These are phyloP conservation scores for Eubucco bourcierii DNA, from an alignment of 2,113 vertebrate species.

Conservation along the genomic window DNA sequence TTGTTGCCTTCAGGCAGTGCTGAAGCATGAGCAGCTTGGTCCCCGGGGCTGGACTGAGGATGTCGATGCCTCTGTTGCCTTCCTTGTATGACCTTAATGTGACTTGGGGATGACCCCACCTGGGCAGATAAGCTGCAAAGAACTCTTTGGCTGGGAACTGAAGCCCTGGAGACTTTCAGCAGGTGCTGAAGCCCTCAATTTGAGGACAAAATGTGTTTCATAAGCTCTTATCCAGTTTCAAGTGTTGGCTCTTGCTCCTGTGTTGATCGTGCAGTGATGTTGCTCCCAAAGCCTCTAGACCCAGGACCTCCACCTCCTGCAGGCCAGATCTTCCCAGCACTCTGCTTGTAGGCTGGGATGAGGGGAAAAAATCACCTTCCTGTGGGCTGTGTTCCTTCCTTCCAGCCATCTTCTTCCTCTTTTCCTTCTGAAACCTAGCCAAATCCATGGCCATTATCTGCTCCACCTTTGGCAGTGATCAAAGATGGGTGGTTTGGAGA, in stretches of 20 bases:
- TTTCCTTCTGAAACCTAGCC: background rate
- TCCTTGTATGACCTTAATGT: background rate
- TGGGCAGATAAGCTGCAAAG: background rate
- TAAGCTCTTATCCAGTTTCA: too few relatives aligned
- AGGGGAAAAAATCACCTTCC: background rate
- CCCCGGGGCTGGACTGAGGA: background rate
- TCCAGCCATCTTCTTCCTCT: background rate
- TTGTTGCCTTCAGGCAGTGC: too few relatives aligned
- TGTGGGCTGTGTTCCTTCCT: background rate
- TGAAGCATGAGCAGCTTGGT: background rate
- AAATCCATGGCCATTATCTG: background rate
- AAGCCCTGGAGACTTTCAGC: too few relatives aligned
- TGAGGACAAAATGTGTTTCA: background rate
- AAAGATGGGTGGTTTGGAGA: background rate
- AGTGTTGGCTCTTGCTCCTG: background rate
- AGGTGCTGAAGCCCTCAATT: background rate
- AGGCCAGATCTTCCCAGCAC: background rate
- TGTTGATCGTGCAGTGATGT: accelerated
- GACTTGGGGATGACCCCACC: background rate
- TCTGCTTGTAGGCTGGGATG: background rate
- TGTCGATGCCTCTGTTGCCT: accelerated
- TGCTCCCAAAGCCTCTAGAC: background rate
- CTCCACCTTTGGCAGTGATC: background rate
- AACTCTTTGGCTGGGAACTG: background rate
- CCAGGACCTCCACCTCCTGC: accelerated